Evolutionary conservation across 2,113 vertebrate species (phyloP).

Genomic region (Tonatia bakeri): DNA sequence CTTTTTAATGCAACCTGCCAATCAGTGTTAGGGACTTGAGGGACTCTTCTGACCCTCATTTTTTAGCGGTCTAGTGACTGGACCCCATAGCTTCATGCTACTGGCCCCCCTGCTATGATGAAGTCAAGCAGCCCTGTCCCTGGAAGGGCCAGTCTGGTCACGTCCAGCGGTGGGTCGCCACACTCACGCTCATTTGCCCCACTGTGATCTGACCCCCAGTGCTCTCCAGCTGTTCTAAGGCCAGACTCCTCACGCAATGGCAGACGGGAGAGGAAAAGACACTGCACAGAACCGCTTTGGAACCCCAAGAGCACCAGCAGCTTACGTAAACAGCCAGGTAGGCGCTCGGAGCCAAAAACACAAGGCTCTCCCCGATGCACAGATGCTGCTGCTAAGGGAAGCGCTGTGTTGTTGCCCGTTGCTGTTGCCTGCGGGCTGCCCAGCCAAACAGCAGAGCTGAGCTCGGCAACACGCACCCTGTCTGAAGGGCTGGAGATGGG

Average conservation of each 20-base stretch:
- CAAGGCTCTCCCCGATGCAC: background rate
- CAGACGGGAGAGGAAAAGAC: background rate
- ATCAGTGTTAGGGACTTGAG: background rate
- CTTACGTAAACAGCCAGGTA: no score
- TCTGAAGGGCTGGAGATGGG: background rate
- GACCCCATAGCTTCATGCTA: background rate
- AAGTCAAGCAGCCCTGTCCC: background rate
- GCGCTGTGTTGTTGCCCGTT: background rate
- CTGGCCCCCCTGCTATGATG: background rate
- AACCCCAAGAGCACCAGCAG: background rate
- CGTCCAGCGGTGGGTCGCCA: background rate
- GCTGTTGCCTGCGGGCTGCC: accelerated
- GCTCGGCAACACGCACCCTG: background rate
- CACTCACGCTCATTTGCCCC: background rate
- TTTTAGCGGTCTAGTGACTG: background rate
- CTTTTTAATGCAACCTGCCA: background rate
- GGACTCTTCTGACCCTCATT: background rate
- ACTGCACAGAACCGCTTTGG: background rate
- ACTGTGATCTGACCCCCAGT: background rate
- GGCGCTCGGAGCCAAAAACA: background rate
- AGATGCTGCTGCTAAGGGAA: background rate
- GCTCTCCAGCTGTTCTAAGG: background rate
- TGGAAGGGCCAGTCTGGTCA: background rate
- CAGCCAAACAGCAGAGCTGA: background rate
- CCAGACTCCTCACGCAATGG: background rate